A percentile compares a stretch with the other conserved stretches of the same genome.
These are phyloP conservation scores for Elachura formosa DNA, from an alignment of 2,113 vertebrate genomes.

Conservation along the genomic window DNA sequence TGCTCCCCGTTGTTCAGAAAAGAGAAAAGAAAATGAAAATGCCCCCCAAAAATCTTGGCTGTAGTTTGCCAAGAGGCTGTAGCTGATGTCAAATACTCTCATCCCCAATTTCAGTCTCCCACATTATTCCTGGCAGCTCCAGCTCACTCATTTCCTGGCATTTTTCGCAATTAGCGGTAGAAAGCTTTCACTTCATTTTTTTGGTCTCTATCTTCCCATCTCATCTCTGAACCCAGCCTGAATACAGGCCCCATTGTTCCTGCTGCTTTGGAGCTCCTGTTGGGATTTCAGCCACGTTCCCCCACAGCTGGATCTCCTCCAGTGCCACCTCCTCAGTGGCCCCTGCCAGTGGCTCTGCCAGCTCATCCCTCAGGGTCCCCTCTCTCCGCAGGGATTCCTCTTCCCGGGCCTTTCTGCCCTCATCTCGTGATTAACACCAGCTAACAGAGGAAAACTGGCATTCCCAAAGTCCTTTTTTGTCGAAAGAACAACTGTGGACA, in stretches of 20 bases:
- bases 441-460: background rate
- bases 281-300: background rate
- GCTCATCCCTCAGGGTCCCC: background rate
- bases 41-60: background rate
- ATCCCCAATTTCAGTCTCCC: background rate
- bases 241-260: constrained; percentile 23
- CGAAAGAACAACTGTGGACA: accelerated
- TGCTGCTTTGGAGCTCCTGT: background rate
- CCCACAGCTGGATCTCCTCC: background rate
- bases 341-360: background rate
- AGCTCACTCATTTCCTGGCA: constrained; percentile 30
- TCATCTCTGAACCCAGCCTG: background rate
- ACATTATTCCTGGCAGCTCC: constrained; percentile 23
- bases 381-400: background rate
- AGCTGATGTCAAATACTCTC: background rate
- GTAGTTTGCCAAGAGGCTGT: background rate
- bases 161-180: constrained; percentile 30
- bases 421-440: accelerated
- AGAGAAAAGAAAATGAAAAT: background rate
- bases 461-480: background rate
- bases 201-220: constrained; percentile 3
- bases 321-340: background rate
- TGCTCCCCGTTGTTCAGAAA: background rate
- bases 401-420: background rate
- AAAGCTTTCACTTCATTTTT: constrained; percentile 26